phyloP scores from a whole-genome alignment of 2,113 vertebrate genomes.

The Alethe diademata region DNA sequence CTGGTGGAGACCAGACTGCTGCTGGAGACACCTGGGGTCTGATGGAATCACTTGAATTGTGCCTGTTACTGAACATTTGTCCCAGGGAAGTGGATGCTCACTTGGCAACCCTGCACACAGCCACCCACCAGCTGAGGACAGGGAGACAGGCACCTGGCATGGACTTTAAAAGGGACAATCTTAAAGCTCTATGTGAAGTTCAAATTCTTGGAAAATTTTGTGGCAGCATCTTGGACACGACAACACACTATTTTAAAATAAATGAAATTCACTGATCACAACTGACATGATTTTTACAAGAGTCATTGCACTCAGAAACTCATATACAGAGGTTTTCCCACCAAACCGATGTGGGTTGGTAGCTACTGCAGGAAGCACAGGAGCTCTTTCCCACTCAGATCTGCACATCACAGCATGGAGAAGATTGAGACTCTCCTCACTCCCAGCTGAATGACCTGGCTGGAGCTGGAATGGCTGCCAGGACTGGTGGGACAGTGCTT shows the following conservation, averaged over 20 bases:
- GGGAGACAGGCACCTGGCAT: not conserved
- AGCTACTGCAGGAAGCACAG: not conserved
- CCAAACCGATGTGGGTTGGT: fast-evolving
- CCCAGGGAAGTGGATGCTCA: not conserved
- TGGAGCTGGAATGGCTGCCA: not conserved
- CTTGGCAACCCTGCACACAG: not conserved
- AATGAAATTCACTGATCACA: not conserved
- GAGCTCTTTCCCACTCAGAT: not conserved
- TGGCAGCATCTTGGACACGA: not conserved
- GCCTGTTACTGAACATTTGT: fast-evolving
- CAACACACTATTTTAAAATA: not conserved
- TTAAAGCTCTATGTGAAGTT: not conserved
- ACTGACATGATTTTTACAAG: not conserved
- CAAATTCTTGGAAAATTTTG: not conserved
- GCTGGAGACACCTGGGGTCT: not conserved
- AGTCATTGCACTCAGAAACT: not conserved
- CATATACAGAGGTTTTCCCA: fast-evolving
- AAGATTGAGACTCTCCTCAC: not conserved
- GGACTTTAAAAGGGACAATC: not conserved
- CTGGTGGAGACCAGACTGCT: not conserved
- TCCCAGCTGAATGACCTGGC: fast-evolving
- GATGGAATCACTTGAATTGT: fast-evolving
- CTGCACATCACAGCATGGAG: fast-evolving
- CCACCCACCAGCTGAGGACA: not conserved
- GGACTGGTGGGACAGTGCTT: not conserved